Percentiles rank a stretch among this genome's conserved stretches.
Conservation (phyloP, 2,888 invertebrate genomes). For the Ectemnius cavifrons region DNA sequence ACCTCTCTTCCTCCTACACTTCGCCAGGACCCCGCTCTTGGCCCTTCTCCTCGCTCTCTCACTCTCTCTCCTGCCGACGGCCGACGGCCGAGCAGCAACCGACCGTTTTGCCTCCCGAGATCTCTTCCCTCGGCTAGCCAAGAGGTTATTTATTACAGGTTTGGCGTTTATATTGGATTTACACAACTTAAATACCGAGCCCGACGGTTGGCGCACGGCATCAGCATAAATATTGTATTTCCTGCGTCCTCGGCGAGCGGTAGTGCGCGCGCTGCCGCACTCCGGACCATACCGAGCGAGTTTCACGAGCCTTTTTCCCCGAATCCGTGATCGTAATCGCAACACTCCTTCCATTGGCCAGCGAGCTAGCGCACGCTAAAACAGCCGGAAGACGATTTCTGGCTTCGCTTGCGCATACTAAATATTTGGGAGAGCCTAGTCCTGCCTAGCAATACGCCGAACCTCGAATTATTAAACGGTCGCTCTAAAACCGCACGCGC, state of each 20-base stretch:
- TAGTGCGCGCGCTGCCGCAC: constrained; percentile 22
- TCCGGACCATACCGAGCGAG: constrained; percentile 32
- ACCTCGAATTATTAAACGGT: not conserved
- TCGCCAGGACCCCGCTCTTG: not conserved
- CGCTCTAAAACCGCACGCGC: not conserved
- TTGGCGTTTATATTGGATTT: constrained; percentile 77
- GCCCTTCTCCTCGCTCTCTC: constrained; percentile 15
- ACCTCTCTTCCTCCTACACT: constrained; percentile 14
- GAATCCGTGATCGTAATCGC: constrained; percentile 49
- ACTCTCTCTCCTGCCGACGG: constrained; percentile 18
- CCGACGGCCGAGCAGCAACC: constrained; percentile 17
- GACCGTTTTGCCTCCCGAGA: constrained; percentile 31
- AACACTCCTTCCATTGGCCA: constrained; percentile 21
- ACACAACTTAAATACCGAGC: constrained; percentile 76
- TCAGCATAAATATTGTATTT: constrained; percentile 76
- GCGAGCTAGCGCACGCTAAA: constrained; percentile 13
- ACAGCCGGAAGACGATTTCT: constrained; percentile 39
- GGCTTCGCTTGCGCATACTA: constrained; percentile 6
- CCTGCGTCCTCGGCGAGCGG: constrained; percentile 44
- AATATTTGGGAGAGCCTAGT: constrained; percentile 9
- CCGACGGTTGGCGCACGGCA: constrained; percentile 65
- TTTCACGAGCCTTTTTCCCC: constrained; percentile 48
- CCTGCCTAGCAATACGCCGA: constrained; percentile 1
- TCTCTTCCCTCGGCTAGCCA: constrained; percentile 60
- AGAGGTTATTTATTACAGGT: constrained; percentile 76